Evolutionary conservation across 2,888 invertebrate species (phyloP).

Genomic region (Drosophila pegasa): DNA sequence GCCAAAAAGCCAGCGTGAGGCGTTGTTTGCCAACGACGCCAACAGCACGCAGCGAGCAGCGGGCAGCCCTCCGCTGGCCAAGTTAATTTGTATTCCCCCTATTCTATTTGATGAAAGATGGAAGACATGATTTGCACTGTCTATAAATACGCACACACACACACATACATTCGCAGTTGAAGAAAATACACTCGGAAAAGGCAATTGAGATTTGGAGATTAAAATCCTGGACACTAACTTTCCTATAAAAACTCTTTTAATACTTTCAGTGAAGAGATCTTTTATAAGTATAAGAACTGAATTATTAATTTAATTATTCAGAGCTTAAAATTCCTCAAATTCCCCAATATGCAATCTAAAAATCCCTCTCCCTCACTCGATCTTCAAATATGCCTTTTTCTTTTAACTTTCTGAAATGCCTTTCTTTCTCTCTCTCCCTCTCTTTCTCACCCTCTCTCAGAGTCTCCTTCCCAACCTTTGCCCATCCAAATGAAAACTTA

Average conservation of each 20-base stretch:
- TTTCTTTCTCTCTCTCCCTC: background rate
- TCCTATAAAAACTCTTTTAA: too few species aligned
- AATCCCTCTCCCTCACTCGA: too few species aligned
- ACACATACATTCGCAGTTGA: background rate
- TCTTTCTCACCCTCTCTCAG: too few species aligned
- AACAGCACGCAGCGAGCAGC: conserved; percentile 12
- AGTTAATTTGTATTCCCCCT: conserved; percentile 77
- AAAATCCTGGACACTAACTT: background rate
- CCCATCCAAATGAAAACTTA: background rate
- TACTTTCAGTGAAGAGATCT: too few species aligned
- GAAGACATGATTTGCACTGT: conserved; percentile 40
- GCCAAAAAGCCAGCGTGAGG: conserved; percentile 36
- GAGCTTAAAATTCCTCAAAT: too few species aligned
- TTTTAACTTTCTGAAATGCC: background rate
- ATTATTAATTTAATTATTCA: too few species aligned
- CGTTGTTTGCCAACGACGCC: conserved; percentile 37
- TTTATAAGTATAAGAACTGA: too few species aligned
- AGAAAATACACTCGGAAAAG: background rate
- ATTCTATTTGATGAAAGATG: conserved; percentile 61
- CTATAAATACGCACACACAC: conserved; percentile 19
- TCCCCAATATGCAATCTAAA: background rate
- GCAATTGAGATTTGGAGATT: background rate
- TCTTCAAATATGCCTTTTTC: too few species aligned
- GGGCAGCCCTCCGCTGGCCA: conserved; percentile 54
- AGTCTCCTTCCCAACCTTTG: too few species aligned